A percentile compares a stretch with the other conserved stretches of the same genome.
phyloP scores from a whole-genome alignment of 2,797 vertebrate species.

The Enteromius argenteus region DNA sequence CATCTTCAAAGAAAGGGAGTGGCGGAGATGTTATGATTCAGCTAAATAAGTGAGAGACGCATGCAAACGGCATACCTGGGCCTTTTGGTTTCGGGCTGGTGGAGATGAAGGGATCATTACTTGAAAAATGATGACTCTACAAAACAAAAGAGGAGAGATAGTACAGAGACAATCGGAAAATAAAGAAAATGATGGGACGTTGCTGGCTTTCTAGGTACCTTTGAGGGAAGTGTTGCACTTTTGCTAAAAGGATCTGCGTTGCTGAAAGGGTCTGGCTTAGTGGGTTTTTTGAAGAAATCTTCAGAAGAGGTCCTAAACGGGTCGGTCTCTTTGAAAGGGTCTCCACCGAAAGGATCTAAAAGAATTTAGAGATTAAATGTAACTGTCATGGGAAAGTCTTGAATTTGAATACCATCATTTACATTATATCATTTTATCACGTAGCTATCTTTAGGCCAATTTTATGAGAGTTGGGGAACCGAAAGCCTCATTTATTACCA shows the following conservation, averaged over 20 bases:
- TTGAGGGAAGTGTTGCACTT: constrained; percentile 84
- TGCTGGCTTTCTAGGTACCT: constrained; percentile 77
- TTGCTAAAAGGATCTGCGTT: constrained; percentile 89
- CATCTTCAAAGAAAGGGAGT: constrained; percentile 1
- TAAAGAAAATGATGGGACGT: neutral
- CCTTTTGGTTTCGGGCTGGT: constrained; percentile 88
- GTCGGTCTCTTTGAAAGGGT: constrained; percentile 84
- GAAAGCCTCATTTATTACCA: constrained; percentile 67
- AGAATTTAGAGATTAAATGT: neutral
- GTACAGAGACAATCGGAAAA: neutral
- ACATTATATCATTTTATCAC: constrained; percentile 36
- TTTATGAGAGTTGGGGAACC: constrained; percentile 66
- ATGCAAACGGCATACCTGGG: constrained; percentile 79
- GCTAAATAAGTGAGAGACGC: neutral
- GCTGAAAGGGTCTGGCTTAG: constrained; percentile 90
- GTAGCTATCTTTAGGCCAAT: constrained; percentile 33
- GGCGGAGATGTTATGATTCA: constrained; percentile 29
- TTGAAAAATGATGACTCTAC: constrained; percentile 88
- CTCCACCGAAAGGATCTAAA: constrained; percentile 87
- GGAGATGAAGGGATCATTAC: constrained; percentile 88
- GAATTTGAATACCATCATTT: constrained; percentile 33
- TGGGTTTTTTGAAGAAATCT: constrained; percentile 93
- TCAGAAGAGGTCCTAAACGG: constrained; percentile 84
- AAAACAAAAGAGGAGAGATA: constrained; percentile 29
- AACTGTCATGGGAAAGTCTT: neutral